Evolutionary conservation across 2,888 invertebrate species (phyloP).

Genomic region (Xestia c-nigrum): DNA sequence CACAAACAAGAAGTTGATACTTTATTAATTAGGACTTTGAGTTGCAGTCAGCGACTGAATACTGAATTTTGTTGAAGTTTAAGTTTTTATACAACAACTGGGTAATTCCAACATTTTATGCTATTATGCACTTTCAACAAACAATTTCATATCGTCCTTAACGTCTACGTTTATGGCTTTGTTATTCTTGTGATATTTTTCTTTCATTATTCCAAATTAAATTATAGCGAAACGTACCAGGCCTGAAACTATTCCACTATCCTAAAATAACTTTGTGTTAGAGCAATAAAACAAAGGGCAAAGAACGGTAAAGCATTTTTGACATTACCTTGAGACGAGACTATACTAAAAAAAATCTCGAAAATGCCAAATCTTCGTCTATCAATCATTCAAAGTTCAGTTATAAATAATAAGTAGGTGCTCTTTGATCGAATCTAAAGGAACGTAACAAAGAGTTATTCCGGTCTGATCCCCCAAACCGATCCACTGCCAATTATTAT

Average conservation of each 20-base stretch:
- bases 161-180: background rate
- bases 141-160: background rate
- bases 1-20: slow-evolving; percentile 57
- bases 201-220: slow-evolving; percentile 29
- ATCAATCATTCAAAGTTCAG: slow-evolving; percentile 23
- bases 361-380: slow-evolving; percentile 5
- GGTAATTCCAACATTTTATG: slow-evolving; percentile 19
- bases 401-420: slow-evolving; percentile 29
- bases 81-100: slow-evolving; percentile 24
- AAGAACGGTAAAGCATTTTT: slow-evolving; percentile 17
- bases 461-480: too few relatives aligned
- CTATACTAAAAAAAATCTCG: slow-evolving; percentile 1
- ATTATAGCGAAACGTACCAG: slow-evolving; percentile 6
- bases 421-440: slow-evolving; percentile 40
- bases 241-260: slow-evolving; percentile 21
- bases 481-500: too few relatives aligned
- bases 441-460: slow-evolving; percentile 29
- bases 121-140: background rate
- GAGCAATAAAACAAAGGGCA: background rate
- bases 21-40: slow-evolving; percentile 60
- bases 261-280: slow-evolving; percentile 44
- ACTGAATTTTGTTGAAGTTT: slow-evolving; percentile 25
- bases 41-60: slow-evolving; percentile 46
- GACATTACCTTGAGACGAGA: slow-evolving; percentile 1
- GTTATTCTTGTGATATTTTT: slow-evolving; percentile 30